Evolutionary conservation across 2,113 vertebrate species (phyloP), one percentile per base, ranked within the genome.

Genomic region (Lagopus leucura): DNA sequence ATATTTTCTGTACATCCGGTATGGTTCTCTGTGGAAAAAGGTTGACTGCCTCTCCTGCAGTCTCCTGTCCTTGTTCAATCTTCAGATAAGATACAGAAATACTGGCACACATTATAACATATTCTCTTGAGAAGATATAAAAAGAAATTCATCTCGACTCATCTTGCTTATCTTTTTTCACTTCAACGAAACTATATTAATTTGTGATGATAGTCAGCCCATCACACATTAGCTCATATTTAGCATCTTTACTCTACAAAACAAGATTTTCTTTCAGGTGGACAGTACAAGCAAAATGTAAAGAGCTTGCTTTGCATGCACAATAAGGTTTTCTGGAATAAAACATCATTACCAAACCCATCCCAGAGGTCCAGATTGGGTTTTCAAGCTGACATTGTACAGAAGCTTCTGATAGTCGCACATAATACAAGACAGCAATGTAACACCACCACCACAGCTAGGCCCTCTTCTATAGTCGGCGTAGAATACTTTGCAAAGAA

Each of bases 331-430:
- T 74, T 7, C 3, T 9, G 85, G 22, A 61, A 90, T 13, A 32
- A 27, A 79, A 21, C 1, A 70, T 5, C 43, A 86, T 13, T 65
- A 32, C 7, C 6, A 57, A 73, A 70, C 18, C 11, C 42, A 28
- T 0, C 1, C 10, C 10, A 54, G 15, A 43, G 12, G 25, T 13
- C 13, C 75, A 17, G 25, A 36, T 3, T 4, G 8, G 1, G 3
- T 67, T 12, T 45, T 87, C 54, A 64, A 40, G 25, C 15, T 4
- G 19, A 34, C 1, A 4, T 25, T 73, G 14, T 2, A 20, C 30
- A 58, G 3, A 74, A 40, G 18, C 24, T 77, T 58, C 20, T 43
- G 13, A 3, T 47, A 65, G 13, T 55, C 13, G 60, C 25, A 65
- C 67, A 11, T 55, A 34, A 74, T 5, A 54, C 17, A 67, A 71